Percentiles rank a stretch among this genome's conserved stretches.
These are phyloP conservation scores for Aegotheles bennettii DNA, from an alignment of 2,113 vertebrate species.

Conservation along the genomic window DNA sequence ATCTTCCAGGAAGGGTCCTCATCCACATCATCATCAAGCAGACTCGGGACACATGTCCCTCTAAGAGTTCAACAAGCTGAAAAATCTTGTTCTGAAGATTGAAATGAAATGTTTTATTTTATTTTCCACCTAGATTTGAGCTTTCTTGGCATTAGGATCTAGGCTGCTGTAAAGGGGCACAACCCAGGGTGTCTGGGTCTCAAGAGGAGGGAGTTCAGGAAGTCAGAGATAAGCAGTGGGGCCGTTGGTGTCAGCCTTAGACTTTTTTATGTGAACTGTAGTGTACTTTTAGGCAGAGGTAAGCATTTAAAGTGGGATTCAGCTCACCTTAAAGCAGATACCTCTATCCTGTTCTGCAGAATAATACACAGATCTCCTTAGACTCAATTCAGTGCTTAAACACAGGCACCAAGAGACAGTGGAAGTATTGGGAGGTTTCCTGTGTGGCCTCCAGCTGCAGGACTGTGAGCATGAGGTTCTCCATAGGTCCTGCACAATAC, in stretches of 20 bases:
- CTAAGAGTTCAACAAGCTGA: background rate
- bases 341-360: background rate
- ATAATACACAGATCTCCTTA: background rate
- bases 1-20: background rate
- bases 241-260: background rate
- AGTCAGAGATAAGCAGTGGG: background rate
- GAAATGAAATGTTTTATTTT: background rate
- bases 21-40: background rate
- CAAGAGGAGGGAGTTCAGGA: background rate
- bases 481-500: rapidly evolving
- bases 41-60: background rate
- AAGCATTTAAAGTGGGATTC: background rate
- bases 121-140: background rate
- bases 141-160: background rate
- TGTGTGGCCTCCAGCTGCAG: background rate
- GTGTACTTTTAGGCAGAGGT: background rate
- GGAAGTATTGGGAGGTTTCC: background rate
- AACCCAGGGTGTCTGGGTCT: background rate
- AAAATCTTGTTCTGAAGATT: background rate
- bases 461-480: background rate
- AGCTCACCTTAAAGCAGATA: background rate
- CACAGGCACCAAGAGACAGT: background rate
- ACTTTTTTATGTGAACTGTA: background rate
- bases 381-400: background rate
- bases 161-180: background rate